These are phyloP conservation scores for Scatophagus argus DNA, from an alignment of 2,113 vertebrate genomes.

Conservation along the genomic window DNA sequence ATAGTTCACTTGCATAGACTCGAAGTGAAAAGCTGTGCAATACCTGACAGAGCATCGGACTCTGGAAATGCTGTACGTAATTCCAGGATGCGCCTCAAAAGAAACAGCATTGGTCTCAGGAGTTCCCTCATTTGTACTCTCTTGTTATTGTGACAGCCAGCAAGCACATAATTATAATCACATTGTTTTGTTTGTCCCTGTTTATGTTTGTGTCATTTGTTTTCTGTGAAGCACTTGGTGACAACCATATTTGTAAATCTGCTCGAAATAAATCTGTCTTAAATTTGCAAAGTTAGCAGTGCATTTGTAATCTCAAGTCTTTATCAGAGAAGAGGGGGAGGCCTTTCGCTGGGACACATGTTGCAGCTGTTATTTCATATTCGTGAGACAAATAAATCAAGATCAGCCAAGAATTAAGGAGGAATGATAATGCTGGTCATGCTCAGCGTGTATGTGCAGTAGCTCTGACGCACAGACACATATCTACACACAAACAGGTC, in stretches of 20 bases:
- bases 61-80: conserved; percentile 31
- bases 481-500: conserved; percentile 19
- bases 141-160: conserved; percentile 33
- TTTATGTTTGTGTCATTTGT: conserved; percentile 57
- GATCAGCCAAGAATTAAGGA: neutral
- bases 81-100: conserved; percentile 54
- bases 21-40: conserved; percentile 69
- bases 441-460: neutral
- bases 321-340: neutral
- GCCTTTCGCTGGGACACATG: neutral
- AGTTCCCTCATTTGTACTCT: conserved; percentile 57
- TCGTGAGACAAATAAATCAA: conserved; percentile 15
- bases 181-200: conserved; percentile 46
- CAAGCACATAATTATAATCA: conserved; percentile 58
- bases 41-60: conserved; percentile 57
- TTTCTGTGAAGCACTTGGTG: conserved; percentile 67
- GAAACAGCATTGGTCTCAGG: conserved; percentile 64
- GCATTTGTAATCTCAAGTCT: conserved; percentile 20
- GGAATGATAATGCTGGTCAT: neutral
- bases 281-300: conserved; percentile 56
- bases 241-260: conserved; percentile 58
- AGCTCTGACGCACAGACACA: neutral
- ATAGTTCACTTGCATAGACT: conserved; percentile 63
- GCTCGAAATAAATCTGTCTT: conserved; percentile 77
- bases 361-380: conserved; percentile 13